Evolutionary conservation across 2,888 invertebrate species (phyloP), one percentile per base, ranked within the genome.

Genomic region (Drosophila trichaetosa): DNA sequence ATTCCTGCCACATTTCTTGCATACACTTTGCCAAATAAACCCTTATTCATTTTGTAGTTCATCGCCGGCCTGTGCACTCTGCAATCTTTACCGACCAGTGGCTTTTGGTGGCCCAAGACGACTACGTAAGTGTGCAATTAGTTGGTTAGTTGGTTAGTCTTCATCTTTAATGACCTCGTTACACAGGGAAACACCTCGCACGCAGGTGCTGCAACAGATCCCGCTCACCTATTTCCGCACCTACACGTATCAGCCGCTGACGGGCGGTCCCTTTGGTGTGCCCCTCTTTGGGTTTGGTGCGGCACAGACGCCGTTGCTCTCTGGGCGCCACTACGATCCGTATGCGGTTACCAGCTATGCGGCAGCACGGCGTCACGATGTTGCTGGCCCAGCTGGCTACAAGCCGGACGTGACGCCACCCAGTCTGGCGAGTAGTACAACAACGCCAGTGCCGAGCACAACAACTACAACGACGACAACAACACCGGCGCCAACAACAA

Each of bases 141-240:
- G 46, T 16, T 46, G 1, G 24, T 16, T 1, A 16, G 46, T 8
- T 46, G 1, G 24, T 16, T 1, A 16, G 46, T 8, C 16, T 16
- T 8, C 2, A 11, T 13, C 18, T 21, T 5, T 18, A 46, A 46
- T 46, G 16, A 24, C 16, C 16, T 24, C 46, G 4, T 46, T 46
- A 7, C 16, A 16, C 16, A 91, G 92, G 7, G 91, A 87, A 79
- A 67, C 81, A 8, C 80, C 91, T 1, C 72, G 84, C 6, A 34
- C 57, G 1, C 89, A 80, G 34, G 33, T 89, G 31, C 68, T 93
- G 51, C 92, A 92, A 38, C 92, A 93, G 75, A 92, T 93, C 0
- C 93, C 93, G 4, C 83, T 93, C 36, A 92, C 92, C 42, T 93
- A 93, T 62, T 93, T 93, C 65, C 92, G 93, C 24, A 92, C 93